Evolutionary conservation across 2,113 vertebrate species (phyloP).

Genomic region (Willisornis vidua): DNA sequence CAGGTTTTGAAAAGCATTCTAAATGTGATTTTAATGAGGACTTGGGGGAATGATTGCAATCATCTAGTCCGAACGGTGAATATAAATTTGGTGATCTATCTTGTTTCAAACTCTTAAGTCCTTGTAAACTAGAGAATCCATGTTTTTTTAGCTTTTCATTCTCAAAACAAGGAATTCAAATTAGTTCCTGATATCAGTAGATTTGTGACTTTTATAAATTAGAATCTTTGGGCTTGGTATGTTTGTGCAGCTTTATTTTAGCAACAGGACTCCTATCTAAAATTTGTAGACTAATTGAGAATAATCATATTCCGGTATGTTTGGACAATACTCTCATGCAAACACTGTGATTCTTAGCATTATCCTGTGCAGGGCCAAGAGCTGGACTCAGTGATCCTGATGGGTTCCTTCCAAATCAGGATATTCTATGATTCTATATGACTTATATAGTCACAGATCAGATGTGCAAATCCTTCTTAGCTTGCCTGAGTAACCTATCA

Average conservation of each 20-base stretch:
- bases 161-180: background rate
- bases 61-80: background rate
- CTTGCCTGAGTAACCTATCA: background rate
- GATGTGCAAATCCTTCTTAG: background rate
- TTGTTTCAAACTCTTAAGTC: background rate
- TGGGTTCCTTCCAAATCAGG: background rate
- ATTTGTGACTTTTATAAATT: background rate
- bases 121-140: background rate
- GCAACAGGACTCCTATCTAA: background rate
- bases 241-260: background rate
- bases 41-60: background rate
- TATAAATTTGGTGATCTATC: background rate
- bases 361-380: background rate
- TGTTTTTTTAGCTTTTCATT: background rate
- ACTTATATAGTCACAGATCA: background rate
- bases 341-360: background rate
- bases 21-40: background rate
- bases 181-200: background rate
- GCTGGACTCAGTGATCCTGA: background rate
- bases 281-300: background rate
- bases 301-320: background rate
- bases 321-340: background rate
- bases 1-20: accelerated
- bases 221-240: background rate
- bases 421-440: background rate